Conservation (phyloP, 2,888 invertebrate genomes). For the Timandra comae region DNA sequence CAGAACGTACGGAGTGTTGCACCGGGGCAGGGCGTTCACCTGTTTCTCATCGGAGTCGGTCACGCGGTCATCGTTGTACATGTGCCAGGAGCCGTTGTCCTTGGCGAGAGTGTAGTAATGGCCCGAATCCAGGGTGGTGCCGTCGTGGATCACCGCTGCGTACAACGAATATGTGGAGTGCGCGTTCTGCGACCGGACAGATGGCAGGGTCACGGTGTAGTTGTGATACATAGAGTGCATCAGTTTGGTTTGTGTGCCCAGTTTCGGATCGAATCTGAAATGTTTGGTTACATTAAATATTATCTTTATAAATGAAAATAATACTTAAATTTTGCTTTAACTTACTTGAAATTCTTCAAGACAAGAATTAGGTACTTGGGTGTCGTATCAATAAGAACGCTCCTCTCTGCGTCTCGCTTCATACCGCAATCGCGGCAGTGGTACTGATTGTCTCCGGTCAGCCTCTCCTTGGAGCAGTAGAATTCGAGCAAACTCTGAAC, state of each 20-base stretch:
- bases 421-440: constrained; percentile 85
- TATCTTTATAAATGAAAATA: no score
- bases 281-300: no score
- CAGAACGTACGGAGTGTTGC: constrained; percentile 89
- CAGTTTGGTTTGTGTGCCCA: constrained; percentile 86
- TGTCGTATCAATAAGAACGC: constrained; percentile 78
- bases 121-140: constrained; percentile 88
- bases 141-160: constrained; percentile 90
- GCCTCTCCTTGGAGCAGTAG: constrained; percentile 85
- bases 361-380: constrained; percentile 88
- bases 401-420: constrained; percentile 84
- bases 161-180: constrained; percentile 81
- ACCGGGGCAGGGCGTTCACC: constrained; percentile 79
- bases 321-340: constrained; percentile 3
- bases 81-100: constrained; percentile 83
- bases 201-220: constrained; percentile 70
- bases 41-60: constrained; percentile 76
- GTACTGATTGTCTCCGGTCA: constrained; percentile 89
- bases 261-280: constrained; percentile 54
- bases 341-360: constrained; percentile 84
- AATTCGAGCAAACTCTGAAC: constrained; percentile 88
- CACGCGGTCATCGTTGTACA: constrained; percentile 89
- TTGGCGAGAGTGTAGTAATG: constrained; percentile 91
- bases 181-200: constrained; percentile 43
- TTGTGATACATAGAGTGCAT: constrained; percentile 81